Evolutionary conservation across 92 coral and sea anemone genomes (phyloP).

Genomic region (Paramuricea clavata): DNA sequence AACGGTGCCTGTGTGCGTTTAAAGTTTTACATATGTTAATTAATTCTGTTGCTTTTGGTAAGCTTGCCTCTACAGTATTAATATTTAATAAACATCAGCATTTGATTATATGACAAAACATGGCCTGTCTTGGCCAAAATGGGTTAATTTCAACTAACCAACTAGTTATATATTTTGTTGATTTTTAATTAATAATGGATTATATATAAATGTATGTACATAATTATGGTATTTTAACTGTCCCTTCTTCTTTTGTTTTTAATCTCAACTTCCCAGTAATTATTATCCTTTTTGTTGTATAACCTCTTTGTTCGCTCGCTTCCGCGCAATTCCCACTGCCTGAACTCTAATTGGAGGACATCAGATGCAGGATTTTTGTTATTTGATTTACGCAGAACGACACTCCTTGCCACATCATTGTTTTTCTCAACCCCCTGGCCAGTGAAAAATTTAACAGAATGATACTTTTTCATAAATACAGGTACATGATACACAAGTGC

Average conservation of each 20-base stretch:
- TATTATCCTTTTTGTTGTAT: neutral
- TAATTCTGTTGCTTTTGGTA: too few species aligned
- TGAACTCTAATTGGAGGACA: conserved; percentile 1
- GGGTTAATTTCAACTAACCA: too few species aligned
- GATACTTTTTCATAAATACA: conserved; percentile 44
- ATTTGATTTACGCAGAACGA: conserved; percentile 37
- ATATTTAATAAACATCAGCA: neutral
- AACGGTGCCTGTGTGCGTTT: too few species aligned
- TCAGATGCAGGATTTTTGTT: neutral
- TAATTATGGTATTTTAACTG: neutral
- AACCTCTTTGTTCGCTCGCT: conserved; percentile 3
- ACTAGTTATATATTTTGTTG: neutral
- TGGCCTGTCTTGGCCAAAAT: too few species aligned
- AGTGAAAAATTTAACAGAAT: conserved; percentile 62
- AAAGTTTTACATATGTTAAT: too few species aligned
- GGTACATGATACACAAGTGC: conserved; percentile 67
- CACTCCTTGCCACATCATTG: conserved; percentile 59
- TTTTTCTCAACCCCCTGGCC: conserved; percentile 78
- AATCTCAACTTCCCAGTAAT: conserved; percentile 19
- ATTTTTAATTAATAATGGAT: neutral
- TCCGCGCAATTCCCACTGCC: conserved; percentile 1
- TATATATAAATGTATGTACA: neutral
- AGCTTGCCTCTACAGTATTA: too few species aligned
- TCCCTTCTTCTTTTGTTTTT: conserved; percentile 8
- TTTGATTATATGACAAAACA: neutral